These are phyloP conservation scores for Hypotaenidia philippensis DNA, from an alignment of 2,797 vertebrate genomes.

Conservation along the genomic window DNA sequence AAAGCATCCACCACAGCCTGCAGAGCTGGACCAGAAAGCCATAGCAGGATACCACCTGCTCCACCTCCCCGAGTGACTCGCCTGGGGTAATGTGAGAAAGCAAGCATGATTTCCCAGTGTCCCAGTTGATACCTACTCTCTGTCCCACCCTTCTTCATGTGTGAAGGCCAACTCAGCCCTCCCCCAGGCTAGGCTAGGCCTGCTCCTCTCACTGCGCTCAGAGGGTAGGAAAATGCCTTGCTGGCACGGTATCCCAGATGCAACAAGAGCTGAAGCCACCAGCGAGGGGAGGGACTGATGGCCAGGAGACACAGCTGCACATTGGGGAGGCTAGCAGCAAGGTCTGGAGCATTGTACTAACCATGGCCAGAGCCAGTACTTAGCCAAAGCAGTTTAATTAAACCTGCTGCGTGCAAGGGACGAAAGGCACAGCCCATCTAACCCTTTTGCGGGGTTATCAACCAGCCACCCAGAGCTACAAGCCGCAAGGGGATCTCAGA, in stretches of 20 bases:
- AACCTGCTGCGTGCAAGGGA: rapidly evolving
- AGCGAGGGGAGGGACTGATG: rapidly evolving
- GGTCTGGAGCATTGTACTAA: rapidly evolving
- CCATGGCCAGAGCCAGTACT: neutral
- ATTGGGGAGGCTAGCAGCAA: rapidly evolving
- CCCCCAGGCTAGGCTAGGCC: neutral
- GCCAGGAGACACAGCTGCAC: neutral
- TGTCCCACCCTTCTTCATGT: no score
- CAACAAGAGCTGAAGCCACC: neutral
- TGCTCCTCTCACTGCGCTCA: rapidly evolving
- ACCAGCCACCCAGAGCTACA: rapidly evolving
- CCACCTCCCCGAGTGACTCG: rapidly evolving
- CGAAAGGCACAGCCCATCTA: rapidly evolving
- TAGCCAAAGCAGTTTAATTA: neutral
- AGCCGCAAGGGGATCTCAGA: neutral
- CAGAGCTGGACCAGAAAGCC: neutral
- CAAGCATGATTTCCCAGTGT: neutral
- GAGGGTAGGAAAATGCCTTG: rapidly evolving
- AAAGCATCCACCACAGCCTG: rapidly evolving
- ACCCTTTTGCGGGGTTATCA: no score
- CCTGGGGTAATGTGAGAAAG: neutral
- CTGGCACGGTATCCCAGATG: rapidly evolving
- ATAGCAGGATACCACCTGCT: neutral
- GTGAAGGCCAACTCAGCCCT: no score
- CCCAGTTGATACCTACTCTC: rapidly evolving